Evolutionary conservation across 2,888 invertebrate genomes (phyloP).

Genomic region (Piscicola geometra): DNA sequence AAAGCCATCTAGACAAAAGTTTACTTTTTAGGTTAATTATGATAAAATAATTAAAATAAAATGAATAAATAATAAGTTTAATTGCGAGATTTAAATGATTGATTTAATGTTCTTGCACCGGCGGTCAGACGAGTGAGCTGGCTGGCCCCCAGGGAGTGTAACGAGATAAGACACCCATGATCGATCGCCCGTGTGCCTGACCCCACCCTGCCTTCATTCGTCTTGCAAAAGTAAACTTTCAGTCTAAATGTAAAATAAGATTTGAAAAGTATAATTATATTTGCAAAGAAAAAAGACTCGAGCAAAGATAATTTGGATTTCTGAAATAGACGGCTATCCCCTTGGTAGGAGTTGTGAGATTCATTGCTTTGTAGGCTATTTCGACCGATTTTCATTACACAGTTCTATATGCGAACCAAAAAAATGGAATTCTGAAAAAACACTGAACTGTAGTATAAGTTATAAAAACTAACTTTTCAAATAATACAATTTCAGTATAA

Average conservation of each 20-base stretch:
- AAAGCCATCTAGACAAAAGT: no score
- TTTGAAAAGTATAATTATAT: slow-evolving; percentile 4
- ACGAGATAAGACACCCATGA: slow-evolving; percentile 18
- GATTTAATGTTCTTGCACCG: background rate
- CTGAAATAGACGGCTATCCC: no score
- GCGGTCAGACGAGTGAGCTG: background rate
- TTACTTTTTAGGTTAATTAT: no score
- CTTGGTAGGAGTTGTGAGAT: no score
- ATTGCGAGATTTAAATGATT: slow-evolving; percentile 3
- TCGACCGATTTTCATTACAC: background rate
- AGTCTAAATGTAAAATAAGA: background rate
- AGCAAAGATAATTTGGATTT: no score
- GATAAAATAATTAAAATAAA: no score
- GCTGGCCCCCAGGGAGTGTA: slow-evolving; percentile 4
- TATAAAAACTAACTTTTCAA: no score
- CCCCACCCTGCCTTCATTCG: background rate
- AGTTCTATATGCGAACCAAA: no score
- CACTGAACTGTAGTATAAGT: no score
- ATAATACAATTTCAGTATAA: no score
- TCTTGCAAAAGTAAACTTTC: slow-evolving; percentile 8
- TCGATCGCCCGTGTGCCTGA: background rate
- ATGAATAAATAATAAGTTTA: background rate
- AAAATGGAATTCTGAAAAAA: no score
- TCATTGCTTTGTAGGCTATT: background rate
- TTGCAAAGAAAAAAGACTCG: background rate